These are phyloP conservation scores for Antheraea mylitta DNA, from an alignment of 1,140 invertebrate genomes.

Conservation along the genomic window DNA sequence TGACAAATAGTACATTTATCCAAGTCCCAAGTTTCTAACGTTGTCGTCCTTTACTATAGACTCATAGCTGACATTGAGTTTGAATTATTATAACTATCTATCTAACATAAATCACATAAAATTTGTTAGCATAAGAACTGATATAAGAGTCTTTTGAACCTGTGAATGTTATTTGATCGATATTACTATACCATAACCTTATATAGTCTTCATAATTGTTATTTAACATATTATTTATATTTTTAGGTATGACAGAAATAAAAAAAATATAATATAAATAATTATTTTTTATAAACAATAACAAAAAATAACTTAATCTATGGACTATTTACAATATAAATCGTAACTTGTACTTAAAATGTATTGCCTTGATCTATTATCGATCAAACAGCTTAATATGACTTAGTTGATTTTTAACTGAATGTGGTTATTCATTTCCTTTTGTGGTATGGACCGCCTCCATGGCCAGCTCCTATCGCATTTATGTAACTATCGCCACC, in stretches of 20 bases:
- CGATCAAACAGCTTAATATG: conserved; percentile 31
- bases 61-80: no score
- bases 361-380: neutral
- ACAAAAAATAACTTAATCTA: conserved; percentile 67
- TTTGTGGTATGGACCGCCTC: conserved; percentile 68
- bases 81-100: no score
- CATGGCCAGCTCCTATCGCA: conserved; percentile 53
- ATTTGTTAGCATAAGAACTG: no score
- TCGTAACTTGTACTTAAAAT: conserved; percentile 35
- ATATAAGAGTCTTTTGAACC: no score
- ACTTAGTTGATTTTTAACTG: conserved; percentile 55
- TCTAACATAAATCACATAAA: no score
- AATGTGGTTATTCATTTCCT: conserved; percentile 39
- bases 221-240: no score
- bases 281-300: conserved; percentile 44
- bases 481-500: conserved; percentile 62
- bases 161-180: no score
- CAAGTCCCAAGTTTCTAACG: no score
- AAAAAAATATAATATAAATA: conserved; percentile 6
- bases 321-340: conserved; percentile 51
- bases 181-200: no score
- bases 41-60: no score
- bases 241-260: neutral
- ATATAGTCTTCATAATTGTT: no score
- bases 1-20: no score